These are phyloP conservation scores for Phyllotis vaccarum DNA, from an alignment of 2,797 vertebrate species.

Conservation along the genomic window DNA sequence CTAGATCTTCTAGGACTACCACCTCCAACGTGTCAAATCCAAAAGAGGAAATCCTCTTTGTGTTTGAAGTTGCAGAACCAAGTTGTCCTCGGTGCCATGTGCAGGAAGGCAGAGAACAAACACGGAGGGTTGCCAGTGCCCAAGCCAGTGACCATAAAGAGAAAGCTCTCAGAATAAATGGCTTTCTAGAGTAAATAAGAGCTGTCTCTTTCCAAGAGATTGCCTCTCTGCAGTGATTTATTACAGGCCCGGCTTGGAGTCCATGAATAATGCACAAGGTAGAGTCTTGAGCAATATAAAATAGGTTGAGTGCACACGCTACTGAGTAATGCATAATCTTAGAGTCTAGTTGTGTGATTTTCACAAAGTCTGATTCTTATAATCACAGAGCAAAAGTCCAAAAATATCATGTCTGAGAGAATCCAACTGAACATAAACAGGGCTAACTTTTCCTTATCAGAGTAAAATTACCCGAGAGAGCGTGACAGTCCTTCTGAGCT, in stretches of 20 bases:
- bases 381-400: constrained; percentile 50
- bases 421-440: constrained; percentile 54
- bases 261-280: constrained; percentile 68
- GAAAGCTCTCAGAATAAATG: constrained; percentile 52
- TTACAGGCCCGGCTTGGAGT: constrained; percentile 36
- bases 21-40: neutral
- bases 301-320: neutral
- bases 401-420: constrained; percentile 37
- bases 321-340: constrained; percentile 40
- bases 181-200: constrained; percentile 64
- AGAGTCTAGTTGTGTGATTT: constrained; percentile 55
- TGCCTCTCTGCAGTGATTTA: constrained; percentile 68
- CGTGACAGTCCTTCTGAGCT: neutral
- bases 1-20: neutral
- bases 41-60: constrained; percentile 5
- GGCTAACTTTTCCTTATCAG: constrained; percentile 43
- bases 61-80: neutral
- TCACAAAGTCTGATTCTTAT: constrained; percentile 53
- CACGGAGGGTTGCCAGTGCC: neutral
- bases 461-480: constrained; percentile 59
- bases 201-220: constrained; percentile 54
- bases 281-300: constrained; percentile 60
- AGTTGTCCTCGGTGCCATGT: neutral
- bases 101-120: neutral
- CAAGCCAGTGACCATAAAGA: constrained; percentile 18